Evolutionary conservation across 2,888 invertebrate species (phyloP), one percentile per base, ranked within the genome.

Genomic region (Ernsta delagoae): DNA sequence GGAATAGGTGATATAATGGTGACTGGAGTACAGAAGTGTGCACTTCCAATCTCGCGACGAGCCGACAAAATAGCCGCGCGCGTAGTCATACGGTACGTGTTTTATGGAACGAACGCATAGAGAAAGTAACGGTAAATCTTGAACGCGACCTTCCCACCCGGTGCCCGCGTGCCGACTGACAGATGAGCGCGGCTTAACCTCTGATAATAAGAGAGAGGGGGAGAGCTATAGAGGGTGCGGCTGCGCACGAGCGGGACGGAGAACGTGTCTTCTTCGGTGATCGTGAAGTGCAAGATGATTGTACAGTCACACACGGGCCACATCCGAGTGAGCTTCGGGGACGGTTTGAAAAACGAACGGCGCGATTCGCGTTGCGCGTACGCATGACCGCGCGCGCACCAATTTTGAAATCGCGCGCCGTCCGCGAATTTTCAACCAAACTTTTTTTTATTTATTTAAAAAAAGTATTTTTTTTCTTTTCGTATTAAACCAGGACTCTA

Each of bases 251-350:
- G 79, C 72, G 84, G 74, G 90, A 91, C 72, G 75, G 78, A 50
- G 70, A 79, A 85, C 81, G 92, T 89, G 87, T 92, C 93, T 90
- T 93, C 92, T 92, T 92, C 91, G 90, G 89, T 88, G 90, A 90
- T 90, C 91, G 90, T 84, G 88, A 90, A 89, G 91, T 89, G 88
- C 90, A 88, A 91, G 92, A 92, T 92, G 91, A 89, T 89, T 89
- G 87, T 87, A 90, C 92, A 92, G 93, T 92, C 92, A 91, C 91
- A 92, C 86, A 89, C 92, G 89, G 88, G 86, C 93, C 90, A 84
- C 88, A 91, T 89, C 87, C 87, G 92, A 92, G 92, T 87, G 88
- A 87, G 87, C 87, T 88, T 87, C 88, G 89, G 81, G 79, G 82
- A 82, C 83, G 85, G 86, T 84, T 88, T 83, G 83, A 88, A 89